phyloP scores from a whole-genome alignment of 2,797 vertebrate genomes.

The Gobionotothen gibberifrons region DNA sequence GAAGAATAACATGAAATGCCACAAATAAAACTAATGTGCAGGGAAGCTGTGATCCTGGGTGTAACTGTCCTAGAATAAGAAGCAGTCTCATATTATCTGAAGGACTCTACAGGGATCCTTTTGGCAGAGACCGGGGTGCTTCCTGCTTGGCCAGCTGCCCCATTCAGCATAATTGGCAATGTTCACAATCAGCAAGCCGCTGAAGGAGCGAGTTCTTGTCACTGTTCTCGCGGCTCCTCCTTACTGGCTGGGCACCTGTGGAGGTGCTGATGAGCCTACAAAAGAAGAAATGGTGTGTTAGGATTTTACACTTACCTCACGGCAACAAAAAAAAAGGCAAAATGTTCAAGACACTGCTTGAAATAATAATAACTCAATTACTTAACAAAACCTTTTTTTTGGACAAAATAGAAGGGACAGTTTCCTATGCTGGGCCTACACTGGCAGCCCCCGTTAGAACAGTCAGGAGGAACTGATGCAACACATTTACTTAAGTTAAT shows the following conservation, averaged over 20 bases:
- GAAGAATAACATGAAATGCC: background rate
- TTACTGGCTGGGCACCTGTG: conserved; percentile 8
- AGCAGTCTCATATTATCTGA: conserved; percentile 24
- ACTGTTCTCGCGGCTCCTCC: conserved; percentile 13
- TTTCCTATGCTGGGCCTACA: too few relatives aligned
- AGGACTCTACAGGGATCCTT: conserved; percentile 33
- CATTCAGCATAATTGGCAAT: conserved; percentile 50
- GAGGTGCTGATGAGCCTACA: conserved; percentile 16
- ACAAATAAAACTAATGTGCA: conserved; percentile 1
- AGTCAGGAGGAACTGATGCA: too few relatives aligned
- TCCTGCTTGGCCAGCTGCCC: conserved; percentile 47
- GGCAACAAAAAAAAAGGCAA: background rate
- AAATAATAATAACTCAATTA: too few relatives aligned
- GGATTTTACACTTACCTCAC: conserved; percentile 1
- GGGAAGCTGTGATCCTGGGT: conserved; percentile 5
- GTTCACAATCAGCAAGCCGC: conserved; percentile 34
- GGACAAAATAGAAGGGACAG: too few relatives aligned
- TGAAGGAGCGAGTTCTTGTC: conserved; percentile 28
- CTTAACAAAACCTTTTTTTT: too few relatives aligned
- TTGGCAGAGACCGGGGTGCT: conserved; percentile 30
- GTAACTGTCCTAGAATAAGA: conserved; percentile 12
- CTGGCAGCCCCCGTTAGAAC: too few relatives aligned
- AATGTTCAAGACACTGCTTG: too few relatives aligned
- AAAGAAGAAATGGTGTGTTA: conserved; percentile 4
- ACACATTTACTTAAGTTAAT: too few relatives aligned